phyloP scores from a whole-genome alignment of 1,140 invertebrate genomes.

The Drosophila paulistorum region DNA sequence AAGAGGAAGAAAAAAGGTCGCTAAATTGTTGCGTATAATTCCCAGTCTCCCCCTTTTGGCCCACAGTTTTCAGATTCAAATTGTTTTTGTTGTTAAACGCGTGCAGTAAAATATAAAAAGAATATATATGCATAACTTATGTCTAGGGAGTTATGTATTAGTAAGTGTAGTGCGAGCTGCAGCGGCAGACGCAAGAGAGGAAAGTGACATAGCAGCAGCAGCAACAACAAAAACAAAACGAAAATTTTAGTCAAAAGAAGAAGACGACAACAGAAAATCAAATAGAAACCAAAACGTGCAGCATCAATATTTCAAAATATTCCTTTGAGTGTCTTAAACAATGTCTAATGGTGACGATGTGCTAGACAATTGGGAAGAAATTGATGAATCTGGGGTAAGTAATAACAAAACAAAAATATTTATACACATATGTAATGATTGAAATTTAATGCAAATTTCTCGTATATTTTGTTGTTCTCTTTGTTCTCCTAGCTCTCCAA shows the following conservation, averaged over 20 bases:
- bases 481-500: slow-evolving; percentile 52
- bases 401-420: slow-evolving; percentile 7
- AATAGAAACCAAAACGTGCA: slow-evolving; percentile 11
- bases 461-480: too few species aligned
- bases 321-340: slow-evolving; percentile 47
- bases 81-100: slow-evolving; percentile 23
- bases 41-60: slow-evolving; percentile 45
- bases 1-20: slow-evolving; percentile 33
- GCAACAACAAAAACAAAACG: slow-evolving; percentile 39
- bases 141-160: slow-evolving; percentile 75
- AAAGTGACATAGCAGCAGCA: slow-evolving; percentile 61
- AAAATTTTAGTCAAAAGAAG: slow-evolving; percentile 34
- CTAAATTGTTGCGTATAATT: slow-evolving; percentile 73
- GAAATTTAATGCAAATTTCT: neutral
- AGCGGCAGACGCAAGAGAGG: slow-evolving; percentile 75
- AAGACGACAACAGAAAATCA: too few species aligned
- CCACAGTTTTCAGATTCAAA: slow-evolving; percentile 24
- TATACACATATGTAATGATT: neutral
- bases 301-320: neutral
- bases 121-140: slow-evolving; percentile 75
- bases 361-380: slow-evolving; percentile 92
- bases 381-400: slow-evolving; percentile 88
- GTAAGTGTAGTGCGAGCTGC: slow-evolving; percentile 73
- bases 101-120: slow-evolving; percentile 15
- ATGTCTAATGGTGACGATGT: slow-evolving; percentile 86